Evolutionary conservation across 2,888 invertebrate species (phyloP), one percentile per base, ranked within the genome.

Genomic region (Hesperia comma): DNA sequence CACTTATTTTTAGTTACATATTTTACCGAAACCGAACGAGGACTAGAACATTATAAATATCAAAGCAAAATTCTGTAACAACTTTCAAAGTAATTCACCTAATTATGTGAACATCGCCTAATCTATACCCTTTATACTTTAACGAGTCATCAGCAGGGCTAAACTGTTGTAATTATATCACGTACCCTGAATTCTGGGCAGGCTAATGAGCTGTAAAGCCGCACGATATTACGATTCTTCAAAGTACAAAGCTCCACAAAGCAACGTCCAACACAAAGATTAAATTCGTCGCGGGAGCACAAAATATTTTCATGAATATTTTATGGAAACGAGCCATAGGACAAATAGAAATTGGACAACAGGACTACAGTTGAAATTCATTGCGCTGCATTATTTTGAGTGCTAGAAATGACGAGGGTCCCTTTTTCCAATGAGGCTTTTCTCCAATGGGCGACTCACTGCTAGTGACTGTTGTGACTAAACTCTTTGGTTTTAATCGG

Each of bases 221-320:
- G 43, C 17, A 46, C 43, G 43, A 46, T 46, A 46, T 17, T 46
- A 46, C 8, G 43, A 46, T 46, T 46, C 43, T 46, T 46, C 43
- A 46, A 46, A 46, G 43, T 17, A 46, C 43, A 46, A 46, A 15
- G 43, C 17, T 15, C 15, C 43, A 17, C 43, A 46, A 46, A 46
- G 15, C 43, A 15, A 1, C 43, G 43, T 46, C 43, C 43, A 46
- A 17, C 43, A 46, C 43, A 46, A 46, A 46, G 43, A 46, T 46
- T 46, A 46, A 46, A 46, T 46, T 46, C 43, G 17, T 46, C 17
- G 43, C 43, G 15, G 43, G 15, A 17, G 17, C 15, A 46, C 43
- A 12, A 15, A 17, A 17, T 46, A 46, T 17, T 46, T 37, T 46
- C 43, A 46, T 46, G 17, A 46, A 46, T 46, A 46, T 46, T 46